A percentile compares a stretch with the other conserved stretches of the same genome.
Evolutionary conservation across 2,797 vertebrate species (phyloP).

Genomic region (Typhlichthys subterraneus): DNA sequence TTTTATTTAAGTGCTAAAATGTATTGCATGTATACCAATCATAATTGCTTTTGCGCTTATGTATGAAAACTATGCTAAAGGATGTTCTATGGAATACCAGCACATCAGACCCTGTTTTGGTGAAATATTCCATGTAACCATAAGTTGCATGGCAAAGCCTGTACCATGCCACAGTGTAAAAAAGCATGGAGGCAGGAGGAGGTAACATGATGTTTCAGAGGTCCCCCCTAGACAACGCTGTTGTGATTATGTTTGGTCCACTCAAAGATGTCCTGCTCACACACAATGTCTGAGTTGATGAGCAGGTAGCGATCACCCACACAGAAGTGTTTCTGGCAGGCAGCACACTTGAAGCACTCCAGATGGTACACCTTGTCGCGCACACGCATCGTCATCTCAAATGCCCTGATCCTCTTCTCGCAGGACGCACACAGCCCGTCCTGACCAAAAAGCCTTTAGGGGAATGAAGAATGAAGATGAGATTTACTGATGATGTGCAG

Average conservation of each 20-base stretch:
- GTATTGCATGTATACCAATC: slow-evolving; percentile 54
- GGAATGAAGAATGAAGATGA: not conserved
- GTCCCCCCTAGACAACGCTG: slow-evolving; percentile 62
- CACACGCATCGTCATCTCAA: slow-evolving; percentile 99
- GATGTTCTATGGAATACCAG: too few species aligned
- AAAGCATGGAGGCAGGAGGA: not conserved
- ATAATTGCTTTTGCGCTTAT: not conserved
- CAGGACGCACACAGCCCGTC: slow-evolving; percentile 96
- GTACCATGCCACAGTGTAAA: slow-evolving; percentile 3
- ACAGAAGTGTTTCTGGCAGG: slow-evolving; percentile 99
- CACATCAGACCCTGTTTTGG: not conserved
- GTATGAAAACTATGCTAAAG: too few species aligned
- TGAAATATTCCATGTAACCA: slow-evolving; percentile 20
- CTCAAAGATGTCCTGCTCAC: slow-evolving; percentile 98
- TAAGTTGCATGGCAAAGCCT: slow-evolving; percentile 25
- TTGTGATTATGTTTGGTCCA: slow-evolving; percentile 95
- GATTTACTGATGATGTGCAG: too few species aligned
- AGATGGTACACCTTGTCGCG: slow-evolving; percentile 98
- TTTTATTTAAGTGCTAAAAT: slow-evolving; percentile 1
- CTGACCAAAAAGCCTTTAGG: slow-evolving; percentile 92
- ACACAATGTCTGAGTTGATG: slow-evolving; percentile 99
- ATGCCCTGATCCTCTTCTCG: slow-evolving; percentile 96
- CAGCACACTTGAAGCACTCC: slow-evolving; percentile 98
- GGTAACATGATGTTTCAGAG: not conserved
- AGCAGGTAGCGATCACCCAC: slow-evolving; percentile 98